Conservation (phyloP, 2,888 invertebrate species). For the Tenthredo distinguenda region DNA sequence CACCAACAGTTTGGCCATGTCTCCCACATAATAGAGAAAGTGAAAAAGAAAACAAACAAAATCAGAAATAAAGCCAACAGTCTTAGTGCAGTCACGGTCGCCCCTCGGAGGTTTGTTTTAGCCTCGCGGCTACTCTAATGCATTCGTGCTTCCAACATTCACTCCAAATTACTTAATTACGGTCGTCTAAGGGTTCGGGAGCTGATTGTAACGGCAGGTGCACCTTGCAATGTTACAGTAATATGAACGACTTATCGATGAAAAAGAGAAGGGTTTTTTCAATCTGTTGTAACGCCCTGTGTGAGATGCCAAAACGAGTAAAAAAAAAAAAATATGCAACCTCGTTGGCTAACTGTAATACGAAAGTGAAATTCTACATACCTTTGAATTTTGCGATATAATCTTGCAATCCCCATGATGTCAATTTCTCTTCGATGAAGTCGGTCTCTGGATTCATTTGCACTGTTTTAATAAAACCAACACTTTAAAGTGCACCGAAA, state of each 20-base stretch:
- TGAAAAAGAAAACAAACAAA: too few species aligned
- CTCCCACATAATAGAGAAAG: too few species aligned
- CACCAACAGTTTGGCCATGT: too few species aligned
- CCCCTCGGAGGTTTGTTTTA: too few species aligned
- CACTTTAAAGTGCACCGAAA: neutral
- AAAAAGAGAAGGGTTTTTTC: neutral
- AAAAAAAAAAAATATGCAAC: neutral
- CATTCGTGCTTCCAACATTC: too few species aligned
- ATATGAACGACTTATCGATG: neutral
- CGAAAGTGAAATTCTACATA: neutral
- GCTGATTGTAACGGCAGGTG: too few species aligned
- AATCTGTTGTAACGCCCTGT: neutral
- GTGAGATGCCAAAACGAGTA: neutral
- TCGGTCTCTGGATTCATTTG: neutral
- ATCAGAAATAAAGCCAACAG: too few species aligned
- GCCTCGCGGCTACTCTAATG: too few species aligned
- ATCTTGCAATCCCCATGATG: conserved; percentile 16
- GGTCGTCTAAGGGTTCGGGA: too few species aligned
- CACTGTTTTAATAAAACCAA: neutral
- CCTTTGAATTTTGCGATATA: conserved; percentile 4
- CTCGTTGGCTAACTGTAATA: neutral
- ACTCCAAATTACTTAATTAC: too few species aligned
- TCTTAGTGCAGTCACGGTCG: too few species aligned
- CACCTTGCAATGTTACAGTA: too few species aligned
- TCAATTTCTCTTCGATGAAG: neutral